Evolutionary conservation across 2,113 vertebrate species (phyloP).

Genomic region (Oostethus manadensis): DNA sequence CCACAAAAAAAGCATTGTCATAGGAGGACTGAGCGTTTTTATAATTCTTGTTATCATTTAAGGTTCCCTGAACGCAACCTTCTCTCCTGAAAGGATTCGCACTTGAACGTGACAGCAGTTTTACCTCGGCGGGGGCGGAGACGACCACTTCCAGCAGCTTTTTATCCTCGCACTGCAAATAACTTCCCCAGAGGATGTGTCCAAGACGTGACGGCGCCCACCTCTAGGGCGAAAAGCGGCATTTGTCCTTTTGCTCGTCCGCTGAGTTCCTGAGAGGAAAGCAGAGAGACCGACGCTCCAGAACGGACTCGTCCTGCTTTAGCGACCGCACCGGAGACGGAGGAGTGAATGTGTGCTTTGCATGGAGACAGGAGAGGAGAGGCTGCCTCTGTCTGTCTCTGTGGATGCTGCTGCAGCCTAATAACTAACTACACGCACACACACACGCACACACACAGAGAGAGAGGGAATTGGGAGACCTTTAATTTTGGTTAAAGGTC

Average conservation of each 20-base stretch:
- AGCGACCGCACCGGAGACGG: conserved; percentile 24
- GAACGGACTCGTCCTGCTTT: conserved; percentile 48
- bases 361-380: conserved; percentile 12
- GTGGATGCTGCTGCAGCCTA: conserved; percentile 39
- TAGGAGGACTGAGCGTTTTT: background rate
- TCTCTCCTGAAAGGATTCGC: background rate
- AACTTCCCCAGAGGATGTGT: conserved; percentile 57
- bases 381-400: conserved; percentile 20
- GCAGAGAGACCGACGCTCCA: conserved; percentile 36
- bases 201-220: conserved; percentile 19
- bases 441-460: conserved; percentile 1
- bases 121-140: conserved; percentile 7
- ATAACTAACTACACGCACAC: conserved; percentile 34
- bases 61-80: background rate
- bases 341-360: background rate
- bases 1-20: background rate
- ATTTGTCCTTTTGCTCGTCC: conserved; percentile 34
- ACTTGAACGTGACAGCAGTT: conserved; percentile 28
- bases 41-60: background rate
- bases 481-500: too few relatives aligned
- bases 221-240: conserved; percentile 6
- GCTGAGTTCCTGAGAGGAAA: conserved; percentile 34
- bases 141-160: conserved; percentile 27
- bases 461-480: conserved; percentile 6
- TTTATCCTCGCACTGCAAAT: conserved; percentile 52